Base-by-base conservation (phyloP, 2,113 vertebrate species). In the Centropus bengalensis region DNA sequence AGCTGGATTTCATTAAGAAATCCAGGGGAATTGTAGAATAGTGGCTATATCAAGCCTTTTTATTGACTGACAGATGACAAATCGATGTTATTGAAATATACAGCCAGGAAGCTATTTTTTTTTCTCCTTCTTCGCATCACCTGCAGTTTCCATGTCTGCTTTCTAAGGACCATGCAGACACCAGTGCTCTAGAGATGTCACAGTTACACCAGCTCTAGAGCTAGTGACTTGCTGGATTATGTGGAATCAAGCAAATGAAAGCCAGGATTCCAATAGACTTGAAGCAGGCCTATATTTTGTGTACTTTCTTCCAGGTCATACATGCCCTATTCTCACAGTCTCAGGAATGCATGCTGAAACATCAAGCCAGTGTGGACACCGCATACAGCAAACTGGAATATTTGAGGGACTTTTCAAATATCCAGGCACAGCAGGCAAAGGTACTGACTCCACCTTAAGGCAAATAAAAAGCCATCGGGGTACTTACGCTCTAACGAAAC, bases 351-450 rank as follows among this genome's bases (percentile, higher is more conserved):
- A 86, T 98, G 14, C 95, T 78, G 74, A 97, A 97, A 80, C 97
- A 91, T 74, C 98, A 98, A 95, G 90, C 94, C 14, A 93, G 92
- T 6, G 75, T 99, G 91, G 98, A 99, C 7, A 94, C 67, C 21
- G 97, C 98, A 10, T 94, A 98, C 4, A 83, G 91, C 78, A 97
- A 81, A 7, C 84, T 99, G 75, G 98, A 98, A 55, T 98, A 96
- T 85, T 63, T 95, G 70, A 94, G 98, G 73, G 97, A 98, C 32
- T 68, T 98, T 55, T 98, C 94, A 66, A 94, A 86, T 56, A 97
- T 98, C 38, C 97, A 96, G 2, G 96, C 93, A 4, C 94, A 98
- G 67, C 98, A 98, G 16, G 97, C 98, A 54, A 98, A 98, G 98
- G 99, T 99, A 95, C 58, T 22, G 45, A 52, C 19, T 56, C 79